Percentiles rank a stretch among this genome's conserved stretches.
Conservation (phyloP, 2,888 invertebrate species). For the Clunio marinus region DNA sequence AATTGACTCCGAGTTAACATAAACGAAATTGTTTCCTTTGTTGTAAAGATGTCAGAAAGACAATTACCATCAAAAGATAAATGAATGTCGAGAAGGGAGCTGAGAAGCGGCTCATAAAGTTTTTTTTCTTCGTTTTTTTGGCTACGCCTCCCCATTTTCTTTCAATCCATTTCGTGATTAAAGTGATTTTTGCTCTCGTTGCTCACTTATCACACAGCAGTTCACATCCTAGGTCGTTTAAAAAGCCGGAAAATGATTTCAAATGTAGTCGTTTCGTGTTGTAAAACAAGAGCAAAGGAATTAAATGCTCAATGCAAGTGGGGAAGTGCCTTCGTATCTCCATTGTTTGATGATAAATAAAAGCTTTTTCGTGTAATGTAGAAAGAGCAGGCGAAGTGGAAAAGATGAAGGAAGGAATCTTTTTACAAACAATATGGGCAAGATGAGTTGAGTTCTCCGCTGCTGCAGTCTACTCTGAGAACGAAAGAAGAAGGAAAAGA, state of each 20-base stretch:
- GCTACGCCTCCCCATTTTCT: background rate
- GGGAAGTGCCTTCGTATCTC: too few species aligned
- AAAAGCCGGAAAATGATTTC: background rate
- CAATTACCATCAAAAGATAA: background rate
- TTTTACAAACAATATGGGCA: background rate
- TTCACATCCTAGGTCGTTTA: background rate
- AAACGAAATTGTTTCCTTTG: background rate
- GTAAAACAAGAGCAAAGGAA: background rate
- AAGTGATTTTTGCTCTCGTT: background rate
- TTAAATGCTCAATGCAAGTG: background rate
- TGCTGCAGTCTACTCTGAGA: background rate
- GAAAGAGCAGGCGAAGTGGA: too few species aligned
- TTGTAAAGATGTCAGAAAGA: constrained; percentile 3
- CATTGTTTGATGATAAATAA: background rate
- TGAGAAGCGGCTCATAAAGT: too few species aligned
- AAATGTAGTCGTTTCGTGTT: constrained; percentile 1
- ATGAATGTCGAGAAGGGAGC: too few species aligned
- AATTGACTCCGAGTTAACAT: constrained; percentile 8
- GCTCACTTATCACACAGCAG: too few species aligned
- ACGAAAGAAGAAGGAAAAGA: background rate
- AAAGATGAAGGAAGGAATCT: too few species aligned
- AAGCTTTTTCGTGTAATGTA: background rate
- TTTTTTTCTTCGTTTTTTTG: background rate
- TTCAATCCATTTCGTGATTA: constrained; percentile 10
- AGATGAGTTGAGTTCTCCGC: background rate